A percentile compares a stretch with the other conserved stretches of the same genome.
These are phyloP conservation scores for Pteronura brasiliensis DNA, from an alignment of 2,113 vertebrate genomes.

Conservation along the genomic window DNA sequence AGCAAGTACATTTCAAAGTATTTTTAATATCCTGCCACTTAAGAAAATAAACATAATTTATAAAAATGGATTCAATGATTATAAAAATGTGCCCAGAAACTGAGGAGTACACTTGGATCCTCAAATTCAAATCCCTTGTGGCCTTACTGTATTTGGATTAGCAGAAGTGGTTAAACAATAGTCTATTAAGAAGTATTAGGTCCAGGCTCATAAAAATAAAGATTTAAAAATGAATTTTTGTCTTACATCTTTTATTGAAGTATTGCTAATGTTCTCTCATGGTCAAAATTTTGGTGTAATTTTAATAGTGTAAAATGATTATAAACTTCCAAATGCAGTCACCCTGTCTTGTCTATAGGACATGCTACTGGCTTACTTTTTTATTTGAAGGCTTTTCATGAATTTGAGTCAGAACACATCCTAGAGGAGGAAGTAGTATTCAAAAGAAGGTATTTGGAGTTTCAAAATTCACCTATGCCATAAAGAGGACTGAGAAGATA, in stretches of 20 bases:
- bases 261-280: not conserved
- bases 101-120: not conserved
- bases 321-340: not conserved
- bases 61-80: not conserved
- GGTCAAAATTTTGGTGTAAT: not conserved
- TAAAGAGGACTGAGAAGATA: not conserved
- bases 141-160: not conserved
- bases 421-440: constrained; percentile 28
- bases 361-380: not conserved
- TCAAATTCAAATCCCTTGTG: not conserved
- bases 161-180: not conserved
- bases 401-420: not conserved
- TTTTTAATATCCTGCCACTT: not conserved
- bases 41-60: not conserved
- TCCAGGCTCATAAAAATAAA: not conserved
- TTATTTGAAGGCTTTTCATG: not conserved
- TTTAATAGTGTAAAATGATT: not conserved
- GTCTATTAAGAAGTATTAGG: not conserved
- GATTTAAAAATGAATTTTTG: not conserved
- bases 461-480: constrained; percentile 36
- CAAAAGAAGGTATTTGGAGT: constrained; percentile 2
- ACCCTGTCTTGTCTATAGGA: not conserved
- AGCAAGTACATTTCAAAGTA: not conserved
- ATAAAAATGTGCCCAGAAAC: not conserved
- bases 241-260: not conserved